Percentiles rank a stretch among this genome's conserved stretches.
These are phyloP conservation scores for Steinernema khuongi DNA, from an alignment of 1,140 invertebrate genomes.

Conservation along the genomic window DNA sequence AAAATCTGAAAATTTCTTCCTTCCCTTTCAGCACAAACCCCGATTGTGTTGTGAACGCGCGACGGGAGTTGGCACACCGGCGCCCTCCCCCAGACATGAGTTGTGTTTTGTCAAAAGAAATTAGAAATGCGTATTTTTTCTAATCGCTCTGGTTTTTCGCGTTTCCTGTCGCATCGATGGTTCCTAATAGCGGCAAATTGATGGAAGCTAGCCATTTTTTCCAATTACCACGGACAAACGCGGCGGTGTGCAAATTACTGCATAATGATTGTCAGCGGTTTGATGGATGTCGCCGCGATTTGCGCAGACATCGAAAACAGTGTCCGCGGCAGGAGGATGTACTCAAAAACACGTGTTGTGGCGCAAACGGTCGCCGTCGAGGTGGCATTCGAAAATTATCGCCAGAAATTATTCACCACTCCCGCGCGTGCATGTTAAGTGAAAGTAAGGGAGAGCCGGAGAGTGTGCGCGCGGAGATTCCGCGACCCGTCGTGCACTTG, in stretches of 20 bases:
- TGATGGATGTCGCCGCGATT: background rate
- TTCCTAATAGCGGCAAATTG: background rate
- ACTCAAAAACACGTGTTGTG: background rate
- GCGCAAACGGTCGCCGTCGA: background rate
- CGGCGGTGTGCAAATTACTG: background rate
- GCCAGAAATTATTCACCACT: too few relatives aligned
- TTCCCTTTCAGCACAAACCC: too few relatives aligned
- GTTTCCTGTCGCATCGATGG: background rate
- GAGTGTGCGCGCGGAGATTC: too few relatives aligned
- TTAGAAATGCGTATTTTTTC: background rate
- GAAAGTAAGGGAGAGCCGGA: too few relatives aligned
- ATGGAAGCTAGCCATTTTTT: background rate
- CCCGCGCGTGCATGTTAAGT: too few relatives aligned
- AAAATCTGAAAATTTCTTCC: too few relatives aligned
- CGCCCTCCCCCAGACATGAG: too few relatives aligned
- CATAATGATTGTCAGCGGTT: background rate
- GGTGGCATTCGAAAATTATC: too few relatives aligned
- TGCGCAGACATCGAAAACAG: background rate
- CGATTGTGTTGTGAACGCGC: too few relatives aligned
- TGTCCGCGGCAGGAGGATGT: background rate
- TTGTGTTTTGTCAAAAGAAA: too few relatives aligned
- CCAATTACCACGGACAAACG: background rate
- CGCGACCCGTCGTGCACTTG: background rate
- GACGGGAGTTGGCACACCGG: too few relatives aligned
- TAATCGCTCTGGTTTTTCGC: background rate